A percentile compares a stretch with the other conserved stretches of the same genome.
These are phyloP conservation scores for Notarius lentiginosus DNA, from an alignment of 2,113 vertebrate species.

Conservation along the genomic window DNA sequence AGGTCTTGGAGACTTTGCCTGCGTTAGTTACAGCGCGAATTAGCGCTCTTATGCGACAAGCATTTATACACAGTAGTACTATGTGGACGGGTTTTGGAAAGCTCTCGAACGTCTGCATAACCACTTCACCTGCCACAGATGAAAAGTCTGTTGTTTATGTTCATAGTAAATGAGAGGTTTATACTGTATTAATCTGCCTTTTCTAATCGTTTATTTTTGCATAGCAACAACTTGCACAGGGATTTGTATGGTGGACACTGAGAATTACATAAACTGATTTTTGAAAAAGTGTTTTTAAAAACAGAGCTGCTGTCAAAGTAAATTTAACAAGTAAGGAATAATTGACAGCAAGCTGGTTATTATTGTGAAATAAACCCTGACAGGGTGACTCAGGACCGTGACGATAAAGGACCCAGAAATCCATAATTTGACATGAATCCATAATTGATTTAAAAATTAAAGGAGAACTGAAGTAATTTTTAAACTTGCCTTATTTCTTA, in stretches of 20 bases:
- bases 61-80: background rate
- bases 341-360: too few species aligned
- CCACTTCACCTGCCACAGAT: slow-evolving; percentile 59
- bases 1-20: background rate
- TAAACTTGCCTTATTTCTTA: too few species aligned
- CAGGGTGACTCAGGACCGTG: too few species aligned
- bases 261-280: background rate
- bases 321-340: background rate
- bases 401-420: too few species aligned
- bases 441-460: too few species aligned
- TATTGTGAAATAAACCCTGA: too few species aligned
- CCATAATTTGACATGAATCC: too few species aligned
- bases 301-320: background rate
- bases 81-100: slow-evolving; percentile 33
- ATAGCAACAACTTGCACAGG: background rate
- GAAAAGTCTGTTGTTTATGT: slow-evolving; percentile 57
- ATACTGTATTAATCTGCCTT: background rate
- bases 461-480: too few species aligned
- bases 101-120: slow-evolving; percentile 34
- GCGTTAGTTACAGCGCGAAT: slow-evolving; percentile 9
- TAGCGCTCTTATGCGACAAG: background rate
- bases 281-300: background rate
- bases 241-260: background rate
- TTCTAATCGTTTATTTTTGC: background rate
- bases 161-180: background rate